phyloP scores from a whole-genome alignment of 2,797 vertebrate species.

The Cyclura pinguis region DNA sequence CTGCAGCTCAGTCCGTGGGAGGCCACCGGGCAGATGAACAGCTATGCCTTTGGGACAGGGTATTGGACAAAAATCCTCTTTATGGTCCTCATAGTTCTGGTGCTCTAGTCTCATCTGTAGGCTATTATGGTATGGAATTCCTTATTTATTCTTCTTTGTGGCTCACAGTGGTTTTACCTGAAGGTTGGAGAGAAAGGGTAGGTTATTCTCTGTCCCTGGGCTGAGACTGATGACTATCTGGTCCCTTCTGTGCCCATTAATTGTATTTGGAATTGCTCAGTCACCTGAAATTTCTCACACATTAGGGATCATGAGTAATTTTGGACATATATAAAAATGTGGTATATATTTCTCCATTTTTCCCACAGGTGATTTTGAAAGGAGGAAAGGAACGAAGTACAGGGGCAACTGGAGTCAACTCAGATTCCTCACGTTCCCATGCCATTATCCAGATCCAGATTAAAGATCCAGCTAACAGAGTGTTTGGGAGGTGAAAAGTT shows the following conservation, averaged over 20 bases:
- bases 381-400: constrained; percentile 89
- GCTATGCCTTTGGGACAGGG: background rate
- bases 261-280: background rate
- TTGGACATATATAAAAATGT: background rate
- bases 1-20: too few species aligned
- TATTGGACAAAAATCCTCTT: background rate
- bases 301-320: background rate
- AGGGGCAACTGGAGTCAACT: constrained; percentile 89
- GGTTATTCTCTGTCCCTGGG: background rate
- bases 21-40: background rate
- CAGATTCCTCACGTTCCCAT: constrained; percentile 91
- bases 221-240: background rate
- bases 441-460: constrained; percentile 94
- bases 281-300: constrained; percentile 36
- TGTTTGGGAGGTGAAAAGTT: constrained; percentile 84
- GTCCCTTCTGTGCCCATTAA: background rate
- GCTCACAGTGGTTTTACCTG: background rate
- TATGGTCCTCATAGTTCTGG: too few species aligned
- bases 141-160: background rate
- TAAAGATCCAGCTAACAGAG: constrained; percentile 81
- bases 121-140: background rate
- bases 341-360: constrained; percentile 23
- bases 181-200: background rate
- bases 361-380: constrained; percentile 85
- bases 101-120: background rate